Base-by-base conservation (phyloP, 2,797 vertebrate genomes). In the Dromococcyx pavoninus region DNA sequence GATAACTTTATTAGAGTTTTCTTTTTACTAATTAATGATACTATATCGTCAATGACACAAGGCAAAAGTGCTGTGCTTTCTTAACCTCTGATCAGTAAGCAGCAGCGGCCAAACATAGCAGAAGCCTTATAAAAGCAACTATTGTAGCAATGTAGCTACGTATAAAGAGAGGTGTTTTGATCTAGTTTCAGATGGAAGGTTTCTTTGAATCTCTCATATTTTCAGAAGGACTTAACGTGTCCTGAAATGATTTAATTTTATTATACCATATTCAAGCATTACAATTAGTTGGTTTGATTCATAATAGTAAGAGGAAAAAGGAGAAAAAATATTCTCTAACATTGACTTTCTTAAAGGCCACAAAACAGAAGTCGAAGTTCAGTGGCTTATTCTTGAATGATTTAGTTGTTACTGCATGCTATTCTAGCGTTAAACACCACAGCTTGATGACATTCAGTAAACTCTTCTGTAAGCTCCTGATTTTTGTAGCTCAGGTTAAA, bases 61-160 rank as follows among this genome's bases (percentile, higher is more conserved):
- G 32, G 32, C 69, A 35, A 32, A 86, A 72, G 25, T 70, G 0
- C 0, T 0, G 0, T 44, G 17, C 33, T 60, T 76, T 44, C 48
- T 51, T 94, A 33, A 19, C 17, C 74, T 70, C 28, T 64, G 19
- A n/a, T 77, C 19, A 44, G 19, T 83, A 41, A 84, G 16, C 30
- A 66, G 39, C 44, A 50, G 21, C 39, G 13, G 17, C 24, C 50
- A 71, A n/a, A 2, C 3, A 15, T 17, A 57, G 22, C 16, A 53
- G 11, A 74, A 37, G 15, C 43, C 12, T 66, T 51, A 39, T 0
- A 17, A 70, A 85, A 66, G 43, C 60, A 64, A 13, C 13, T 53
- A 7, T 48, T 44, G 2, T 0, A 65, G 7, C 33, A 60, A 0
- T 21, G 35, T 74, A 54, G 18, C 19, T 43, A 6, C 35, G 4